Evolutionary conservation across 2,113 vertebrate species (phyloP).

Genomic region (Phrynosoma platyrhinos): DNA sequence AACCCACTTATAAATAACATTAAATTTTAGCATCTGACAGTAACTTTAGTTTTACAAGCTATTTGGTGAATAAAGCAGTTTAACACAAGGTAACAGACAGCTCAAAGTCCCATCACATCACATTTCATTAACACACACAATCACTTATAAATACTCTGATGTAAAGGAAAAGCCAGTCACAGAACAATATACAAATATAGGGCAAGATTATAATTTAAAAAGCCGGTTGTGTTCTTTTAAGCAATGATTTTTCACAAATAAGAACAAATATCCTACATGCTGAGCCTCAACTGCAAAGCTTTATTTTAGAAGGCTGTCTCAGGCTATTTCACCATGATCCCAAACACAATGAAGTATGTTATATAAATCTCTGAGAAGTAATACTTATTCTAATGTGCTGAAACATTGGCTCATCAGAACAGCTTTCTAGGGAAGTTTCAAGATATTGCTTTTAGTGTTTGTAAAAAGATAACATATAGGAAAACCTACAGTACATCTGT

Average conservation of each 20-base stretch:
- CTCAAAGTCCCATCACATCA: conserved; percentile 63
- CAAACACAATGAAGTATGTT: conserved; percentile 48
- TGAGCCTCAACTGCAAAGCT: conserved; percentile 49
- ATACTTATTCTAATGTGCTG: conserved; percentile 29
- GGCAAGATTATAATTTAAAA: conserved; percentile 62
- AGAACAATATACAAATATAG: conserved; percentile 64
- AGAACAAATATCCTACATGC: conserved; percentile 60
- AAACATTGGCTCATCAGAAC: conserved; percentile 33
- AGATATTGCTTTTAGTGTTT: conserved; percentile 62
- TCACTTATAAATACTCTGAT: conserved; percentile 58
- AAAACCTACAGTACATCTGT: conserved; percentile 35
- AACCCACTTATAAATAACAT: conserved; percentile 52
- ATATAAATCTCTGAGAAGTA: not conserved
- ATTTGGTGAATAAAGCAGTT: conserved; percentile 62
- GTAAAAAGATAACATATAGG: conserved; percentile 40
- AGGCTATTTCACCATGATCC: conserved; percentile 39
- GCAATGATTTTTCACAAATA: conserved; percentile 58
- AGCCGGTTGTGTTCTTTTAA: conserved; percentile 45
- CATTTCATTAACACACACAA: conserved; percentile 65
- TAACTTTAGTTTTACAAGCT: conserved; percentile 64
- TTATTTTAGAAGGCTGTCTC: conserved; percentile 60
- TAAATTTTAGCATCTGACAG: conserved; percentile 57
- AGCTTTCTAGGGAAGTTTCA: conserved; percentile 55
- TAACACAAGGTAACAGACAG: conserved; percentile 59
- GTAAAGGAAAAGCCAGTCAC: conserved; percentile 64